Percentiles rank a stretch among this genome's conserved stretches.
Conservation (phyloP, 2,888 invertebrate genomes). For the Lasioglossum vierecki region DNA sequence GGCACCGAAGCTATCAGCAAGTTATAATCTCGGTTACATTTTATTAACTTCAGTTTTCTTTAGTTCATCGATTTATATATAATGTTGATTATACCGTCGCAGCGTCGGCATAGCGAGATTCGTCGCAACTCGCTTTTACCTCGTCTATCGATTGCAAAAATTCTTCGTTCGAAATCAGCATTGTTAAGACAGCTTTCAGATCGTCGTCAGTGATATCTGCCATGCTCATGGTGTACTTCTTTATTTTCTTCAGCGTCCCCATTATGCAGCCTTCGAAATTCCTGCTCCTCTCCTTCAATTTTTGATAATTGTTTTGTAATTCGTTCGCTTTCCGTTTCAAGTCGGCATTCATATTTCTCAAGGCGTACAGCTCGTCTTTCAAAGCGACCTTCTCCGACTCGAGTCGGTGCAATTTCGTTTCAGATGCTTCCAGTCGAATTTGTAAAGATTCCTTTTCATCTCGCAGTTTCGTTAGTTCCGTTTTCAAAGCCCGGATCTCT, state of each 20-base stretch:
- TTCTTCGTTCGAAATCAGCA: constrained; percentile 31
- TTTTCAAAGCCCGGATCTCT: constrained; percentile 68
- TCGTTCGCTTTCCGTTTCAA: constrained; percentile 47
- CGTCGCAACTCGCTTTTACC: neutral
- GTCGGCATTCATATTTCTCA: constrained; percentile 60
- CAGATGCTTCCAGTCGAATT: constrained; percentile 53
- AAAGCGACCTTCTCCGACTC: constrained; percentile 67
- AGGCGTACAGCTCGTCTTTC: constrained; percentile 68
- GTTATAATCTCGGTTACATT: neutral
- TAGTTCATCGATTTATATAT: neutral
- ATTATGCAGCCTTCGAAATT: constrained; percentile 52
- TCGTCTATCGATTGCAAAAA: constrained; percentile 22
- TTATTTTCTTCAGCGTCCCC: constrained; percentile 51
- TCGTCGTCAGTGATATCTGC: constrained; percentile 17
- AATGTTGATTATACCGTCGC: neutral
- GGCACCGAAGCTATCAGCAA: neutral
- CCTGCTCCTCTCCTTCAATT: constrained; percentile 48
- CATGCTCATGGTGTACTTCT: constrained; percentile 46
- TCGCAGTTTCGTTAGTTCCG: constrained; percentile 65
- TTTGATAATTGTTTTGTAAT: constrained; percentile 58
- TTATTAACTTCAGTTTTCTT: neutral
- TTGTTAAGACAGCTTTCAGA: constrained; percentile 28
- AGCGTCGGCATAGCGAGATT: neutral
- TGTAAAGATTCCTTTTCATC: constrained; percentile 60
- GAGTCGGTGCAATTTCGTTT: constrained; percentile 53